Conservation (phyloP, 2,888 invertebrate species). For the Sympetrum striolatum region DNA sequence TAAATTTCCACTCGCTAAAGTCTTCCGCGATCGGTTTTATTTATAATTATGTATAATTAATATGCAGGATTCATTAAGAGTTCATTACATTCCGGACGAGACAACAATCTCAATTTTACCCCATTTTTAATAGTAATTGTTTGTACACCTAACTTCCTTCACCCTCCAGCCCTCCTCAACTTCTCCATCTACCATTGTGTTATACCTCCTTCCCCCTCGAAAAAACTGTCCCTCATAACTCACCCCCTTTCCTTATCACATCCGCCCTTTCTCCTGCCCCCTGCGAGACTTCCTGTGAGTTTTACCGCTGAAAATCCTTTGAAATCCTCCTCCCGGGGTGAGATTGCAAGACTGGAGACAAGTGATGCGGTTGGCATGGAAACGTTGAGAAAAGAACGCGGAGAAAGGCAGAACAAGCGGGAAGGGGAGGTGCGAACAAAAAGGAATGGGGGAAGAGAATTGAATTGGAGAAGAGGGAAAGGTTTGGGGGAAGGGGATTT, state of each 20-base stretch:
- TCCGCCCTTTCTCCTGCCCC: background rate
- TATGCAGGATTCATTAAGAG: too few species aligned
- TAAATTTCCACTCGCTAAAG: too few species aligned
- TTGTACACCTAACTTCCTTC: too few species aligned
- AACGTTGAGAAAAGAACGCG: background rate
- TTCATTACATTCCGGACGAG: too few species aligned
- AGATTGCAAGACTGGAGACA: constrained; percentile 24
- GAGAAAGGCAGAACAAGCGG: background rate
- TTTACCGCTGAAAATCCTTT: constrained; percentile 24
- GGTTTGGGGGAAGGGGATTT: background rate
- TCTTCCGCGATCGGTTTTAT: too few species aligned
- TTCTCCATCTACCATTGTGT: background rate
- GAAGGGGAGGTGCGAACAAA: background rate
- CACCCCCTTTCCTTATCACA: background rate
- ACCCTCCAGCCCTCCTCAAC: background rate
- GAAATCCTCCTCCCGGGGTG: constrained; percentile 23
- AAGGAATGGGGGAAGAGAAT: background rate
- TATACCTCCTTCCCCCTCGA: background rate
- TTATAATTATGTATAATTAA: too few species aligned
- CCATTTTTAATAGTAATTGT: too few species aligned
- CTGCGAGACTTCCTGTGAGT: background rate
- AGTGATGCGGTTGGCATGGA: constrained; percentile 30
- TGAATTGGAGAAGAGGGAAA: background rate
- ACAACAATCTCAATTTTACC: too few species aligned
- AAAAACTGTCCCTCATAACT: background rate